Evolutionary conservation across 2,888 invertebrate species (phyloP).

Genomic region (Macaria liturata): DNA sequence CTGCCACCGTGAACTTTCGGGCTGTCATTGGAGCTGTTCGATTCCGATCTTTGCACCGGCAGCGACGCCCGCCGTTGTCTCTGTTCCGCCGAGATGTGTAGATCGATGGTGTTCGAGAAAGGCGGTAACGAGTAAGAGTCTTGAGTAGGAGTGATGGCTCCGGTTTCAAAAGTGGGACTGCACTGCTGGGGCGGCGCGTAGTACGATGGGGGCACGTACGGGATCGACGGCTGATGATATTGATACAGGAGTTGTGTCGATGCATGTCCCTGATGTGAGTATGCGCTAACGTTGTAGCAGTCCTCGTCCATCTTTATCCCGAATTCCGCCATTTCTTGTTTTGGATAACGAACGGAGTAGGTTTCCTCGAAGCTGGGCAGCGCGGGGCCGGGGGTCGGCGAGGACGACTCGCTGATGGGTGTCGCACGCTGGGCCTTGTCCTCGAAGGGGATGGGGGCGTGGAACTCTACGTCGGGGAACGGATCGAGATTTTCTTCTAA

Average conservation of each 20-base stretch:
- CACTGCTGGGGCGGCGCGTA: slow-evolving; percentile 84
- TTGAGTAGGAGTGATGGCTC: slow-evolving; percentile 78
- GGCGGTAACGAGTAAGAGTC: slow-evolving; percentile 88
- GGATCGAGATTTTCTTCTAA: slow-evolving; percentile 89
- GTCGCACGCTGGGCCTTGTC: slow-evolving; percentile 69
- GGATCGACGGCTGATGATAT: slow-evolving; percentile 83
- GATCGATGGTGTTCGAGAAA: slow-evolving; percentile 87
- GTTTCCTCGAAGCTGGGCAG: slow-evolving; percentile 95
- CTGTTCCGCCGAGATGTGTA: slow-evolving; percentile 86
- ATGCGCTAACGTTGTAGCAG: slow-evolving; percentile 87
- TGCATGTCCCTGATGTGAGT: slow-evolving; percentile 83
- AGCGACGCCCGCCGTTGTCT: slow-evolving; percentile 89
- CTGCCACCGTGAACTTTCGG: slow-evolving; percentile 85
- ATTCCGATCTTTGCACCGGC: slow-evolving; percentile 91
- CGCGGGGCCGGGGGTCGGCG: slow-evolving; percentile 82
- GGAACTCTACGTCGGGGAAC: slow-evolving; percentile 87
- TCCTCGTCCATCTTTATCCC: slow-evolving; percentile 94
- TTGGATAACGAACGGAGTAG: slow-evolving; percentile 89
- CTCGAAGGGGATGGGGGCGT: slow-evolving; percentile 72
- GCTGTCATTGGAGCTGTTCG: slow-evolving; percentile 90
- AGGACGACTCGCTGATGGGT: slow-evolving; percentile 72
- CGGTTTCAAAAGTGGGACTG: slow-evolving; percentile 78
- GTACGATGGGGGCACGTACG: slow-evolving; percentile 81
- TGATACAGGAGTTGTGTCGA: slow-evolving; percentile 83
- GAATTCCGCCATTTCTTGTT: slow-evolving; percentile 85